phyloP scores from a whole-genome alignment of 2,888 invertebrate species.

The Oegoconia quadripuncta region DNA sequence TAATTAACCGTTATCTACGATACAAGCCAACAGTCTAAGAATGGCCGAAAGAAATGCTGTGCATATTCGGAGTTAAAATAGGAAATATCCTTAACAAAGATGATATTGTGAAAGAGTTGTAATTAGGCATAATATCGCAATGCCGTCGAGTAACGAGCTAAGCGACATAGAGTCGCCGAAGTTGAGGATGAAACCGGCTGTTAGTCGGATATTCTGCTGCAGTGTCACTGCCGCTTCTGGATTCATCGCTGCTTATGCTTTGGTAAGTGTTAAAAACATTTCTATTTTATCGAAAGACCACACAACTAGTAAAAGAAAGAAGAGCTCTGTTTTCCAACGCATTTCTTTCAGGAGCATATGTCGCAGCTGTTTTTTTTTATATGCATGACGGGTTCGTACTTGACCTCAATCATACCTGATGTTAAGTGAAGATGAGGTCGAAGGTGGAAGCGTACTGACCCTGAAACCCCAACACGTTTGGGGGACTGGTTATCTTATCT shows the following conservation, averaged over 20 bases:
- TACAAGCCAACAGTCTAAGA: background rate
- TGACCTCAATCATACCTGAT: too few relatives aligned
- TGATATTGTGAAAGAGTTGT: background rate
- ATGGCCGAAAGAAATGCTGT: background rate
- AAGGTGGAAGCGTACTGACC: too few relatives aligned
- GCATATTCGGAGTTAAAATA: background rate
- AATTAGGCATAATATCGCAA: too few relatives aligned
- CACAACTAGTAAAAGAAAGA: too few relatives aligned
- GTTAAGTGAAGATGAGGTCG: too few relatives aligned
- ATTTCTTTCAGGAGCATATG: too few relatives aligned
- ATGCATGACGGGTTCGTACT: too few relatives aligned
- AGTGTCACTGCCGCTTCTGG: constrained; percentile 74
- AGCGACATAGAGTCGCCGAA: constrained; percentile 54
- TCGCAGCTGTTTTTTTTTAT: too few relatives aligned
- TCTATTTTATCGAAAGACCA: too few relatives aligned
- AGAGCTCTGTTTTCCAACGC: background rate
- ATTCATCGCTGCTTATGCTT: constrained; percentile 71
- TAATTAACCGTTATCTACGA: background rate
- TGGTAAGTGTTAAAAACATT: constrained; percentile 43
- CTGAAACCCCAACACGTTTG: too few relatives aligned
- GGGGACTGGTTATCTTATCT: too few relatives aligned
- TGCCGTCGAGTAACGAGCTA: constrained; percentile 63
- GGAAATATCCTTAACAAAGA: background rate
- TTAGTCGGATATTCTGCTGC: constrained; percentile 70
- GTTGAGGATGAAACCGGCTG: constrained; percentile 66